Evolutionary conservation across 1,140 invertebrate genomes (phyloP), one percentile per base, ranked within the genome.

Genomic region (Cheumatopsyche charites): DNA sequence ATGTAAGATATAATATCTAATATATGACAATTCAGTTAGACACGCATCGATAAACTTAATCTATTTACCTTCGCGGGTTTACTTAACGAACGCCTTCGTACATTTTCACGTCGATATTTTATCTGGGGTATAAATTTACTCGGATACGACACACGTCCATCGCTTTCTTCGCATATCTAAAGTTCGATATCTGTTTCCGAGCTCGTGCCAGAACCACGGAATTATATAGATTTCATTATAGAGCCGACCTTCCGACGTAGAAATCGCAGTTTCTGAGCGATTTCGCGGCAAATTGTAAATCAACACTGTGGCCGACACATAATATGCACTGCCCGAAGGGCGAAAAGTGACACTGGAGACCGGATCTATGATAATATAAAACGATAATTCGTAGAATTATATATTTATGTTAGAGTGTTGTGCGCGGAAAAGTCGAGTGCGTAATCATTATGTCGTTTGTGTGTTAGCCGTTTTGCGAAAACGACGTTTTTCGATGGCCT

Each of bases 271-370:
- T 36, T 36, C 9, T 4, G 29, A 36, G 29, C 29, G 3, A 36
- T 36, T 36, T 36, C 29, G 29, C 29, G 55, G 21, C 55, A 58
- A 58, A 58, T 58, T 58, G 55, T 58, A 58, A 58, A 58, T 58
- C 55, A 58, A 58, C 55, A 58, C 55, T 58, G 55, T 21, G 23
- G 11, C 21, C 55, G 55, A 58, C 23, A 58, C 13, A 58, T 58
- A 25, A 58, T 58, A 58, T 58, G 25, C 15, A 47, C 43, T 3
- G 55, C 55, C 55, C 21, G 55, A 58, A 58, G 55, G 55, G 55
- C 55, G 55, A 58, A 58, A 58, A 58, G 55, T 58, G 55, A 58
- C 23, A 58, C 55, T 58, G 13, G 11, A 12, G 55, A 23, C 12
- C 49, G 49, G 15, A 58, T 36, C 29, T 36, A 9, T 36, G 9